Evolutionary conservation across 2,888 invertebrate genomes (phyloP).

Genomic region (Phalangium opilio): DNA sequence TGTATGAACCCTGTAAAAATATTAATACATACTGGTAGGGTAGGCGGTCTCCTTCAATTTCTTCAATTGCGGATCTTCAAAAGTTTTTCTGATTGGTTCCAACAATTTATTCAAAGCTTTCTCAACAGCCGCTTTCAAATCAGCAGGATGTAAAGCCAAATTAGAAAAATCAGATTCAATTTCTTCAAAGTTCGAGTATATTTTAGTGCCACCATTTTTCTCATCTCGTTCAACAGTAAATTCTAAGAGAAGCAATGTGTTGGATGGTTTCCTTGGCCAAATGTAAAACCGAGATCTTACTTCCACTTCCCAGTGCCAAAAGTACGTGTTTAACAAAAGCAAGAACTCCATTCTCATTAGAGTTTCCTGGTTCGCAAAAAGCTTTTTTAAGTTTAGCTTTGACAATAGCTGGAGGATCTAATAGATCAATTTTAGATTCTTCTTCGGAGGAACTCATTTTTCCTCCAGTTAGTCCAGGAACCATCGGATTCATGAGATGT

Average conservation of each 20-base stretch:
- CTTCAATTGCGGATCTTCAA: constrained; percentile 61
- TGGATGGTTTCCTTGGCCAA: too few relatives aligned
- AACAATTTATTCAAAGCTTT: constrained; percentile 67
- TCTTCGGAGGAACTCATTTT: constrained; percentile 99
- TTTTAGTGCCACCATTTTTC: constrained; percentile 1
- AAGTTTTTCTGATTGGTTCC: constrained; percentile 69
- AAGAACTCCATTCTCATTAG: constrained; percentile 82
- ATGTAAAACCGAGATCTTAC: too few relatives aligned
- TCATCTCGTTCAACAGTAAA: neutral
- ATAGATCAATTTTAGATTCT: constrained; percentile 93
- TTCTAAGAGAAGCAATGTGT: constrained; percentile 1
- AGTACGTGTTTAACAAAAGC: constrained; percentile 80
- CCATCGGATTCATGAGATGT: constrained; percentile 99
- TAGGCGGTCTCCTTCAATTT: constrained; percentile 68
- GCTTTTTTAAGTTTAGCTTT: constrained; percentile 89
- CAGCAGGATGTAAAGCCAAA: constrained; percentile 71
- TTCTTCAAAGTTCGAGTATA: too few relatives aligned
- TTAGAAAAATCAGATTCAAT: neutral
- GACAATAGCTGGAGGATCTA: constrained; percentile 72
- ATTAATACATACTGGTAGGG: constrained; percentile 44
- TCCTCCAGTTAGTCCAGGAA: constrained; percentile 78
- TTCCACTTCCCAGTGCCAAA: neutral
- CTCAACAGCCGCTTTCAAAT: constrained; percentile 75
- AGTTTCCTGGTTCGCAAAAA: constrained; percentile 85
- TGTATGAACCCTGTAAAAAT: too few relatives aligned